These are phyloP conservation scores for Phyto melanocephala DNA, from an alignment of 2,888 invertebrate species.

Conservation along the genomic window DNA sequence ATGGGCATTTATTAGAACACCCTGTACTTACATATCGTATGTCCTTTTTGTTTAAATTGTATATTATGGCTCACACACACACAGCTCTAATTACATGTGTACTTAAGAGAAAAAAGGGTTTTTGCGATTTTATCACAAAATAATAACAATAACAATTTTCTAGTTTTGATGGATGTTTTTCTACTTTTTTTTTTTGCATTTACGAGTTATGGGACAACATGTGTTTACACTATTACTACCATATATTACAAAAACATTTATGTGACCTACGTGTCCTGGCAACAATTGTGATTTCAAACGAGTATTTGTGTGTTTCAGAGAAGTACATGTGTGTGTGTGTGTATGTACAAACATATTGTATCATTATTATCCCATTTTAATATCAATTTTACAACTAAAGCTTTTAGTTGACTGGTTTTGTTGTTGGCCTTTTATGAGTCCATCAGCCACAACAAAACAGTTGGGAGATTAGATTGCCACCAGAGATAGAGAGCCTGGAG, in stretches of 20 bases:
- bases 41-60: conserved; percentile 3
- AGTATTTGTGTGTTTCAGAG: neutral
- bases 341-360: neutral
- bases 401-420: conserved; percentile 21
- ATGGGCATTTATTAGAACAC: too few relatives aligned
- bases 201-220: neutral
- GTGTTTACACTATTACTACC: conserved; percentile 14
- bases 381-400: conserved; percentile 22
- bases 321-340: neutral
- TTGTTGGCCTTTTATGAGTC: neutral
- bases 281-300: neutral
- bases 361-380: conserved; percentile 35
- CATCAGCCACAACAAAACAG: neutral
- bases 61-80: neutral
- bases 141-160: conserved; percentile 1
- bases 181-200: neutral
- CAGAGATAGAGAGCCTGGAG: neutral
- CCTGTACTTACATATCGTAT: too few relatives aligned
- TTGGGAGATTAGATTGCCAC: neutral
- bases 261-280: neutral
- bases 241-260: too few relatives aligned
- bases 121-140: conserved; percentile 10
- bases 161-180: conserved; percentile 9
- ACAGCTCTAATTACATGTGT: neutral
- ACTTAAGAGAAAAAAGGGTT: neutral